Base-by-base conservation (phyloP, 2,888 invertebrate species). In the Drosophila robusta region DNA sequence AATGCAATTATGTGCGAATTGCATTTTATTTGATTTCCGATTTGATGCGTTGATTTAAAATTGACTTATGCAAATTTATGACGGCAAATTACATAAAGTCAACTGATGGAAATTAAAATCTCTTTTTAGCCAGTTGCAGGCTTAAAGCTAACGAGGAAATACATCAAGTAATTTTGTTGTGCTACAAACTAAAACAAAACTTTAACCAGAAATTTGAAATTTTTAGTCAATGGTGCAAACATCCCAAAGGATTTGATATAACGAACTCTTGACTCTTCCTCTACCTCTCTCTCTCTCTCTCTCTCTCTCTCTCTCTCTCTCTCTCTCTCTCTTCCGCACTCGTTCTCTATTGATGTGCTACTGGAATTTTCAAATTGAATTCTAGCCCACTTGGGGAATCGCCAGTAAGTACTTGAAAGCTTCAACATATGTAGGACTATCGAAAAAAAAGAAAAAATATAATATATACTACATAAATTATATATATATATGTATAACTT, bases 1-100 rank as follows among this genome's bases (percentile, higher is more conserved):
- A 80, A 71, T 71, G 75, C 75, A 81, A 81, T 81, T 78, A 87
- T 80, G 66, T 69, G 84, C 42, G 82, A 80, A 84, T 81, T 82
- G 75, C 72, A 84, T 70, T 84, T 87, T 46, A 78, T 70, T 87
- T 69, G 52, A 84, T 87, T 84, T 80, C 54, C 36, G 45, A 36
- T 49, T 45, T 39, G 18, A 42, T 47, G 45, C 72, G 46, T 18
- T 39, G 12, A 8, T 34, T 64, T 38, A 63, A 65, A 63, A 86
- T 72, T 86, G 72, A 54, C 72, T 72, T 82, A 72, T 72, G 83
- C 61, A 79, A 86, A 75, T 75, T 51, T 52, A 32, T 39, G 29
- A 42, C 44, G 38, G 49, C 34, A 45, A 74, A 68, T 62, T 45
- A 51, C 63, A 70, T 50, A 47, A 66, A 56, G 16, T 32, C 39